Conservation (phyloP, 2,888 invertebrate genomes). For the Petrolisthes manimaculis region DNA sequence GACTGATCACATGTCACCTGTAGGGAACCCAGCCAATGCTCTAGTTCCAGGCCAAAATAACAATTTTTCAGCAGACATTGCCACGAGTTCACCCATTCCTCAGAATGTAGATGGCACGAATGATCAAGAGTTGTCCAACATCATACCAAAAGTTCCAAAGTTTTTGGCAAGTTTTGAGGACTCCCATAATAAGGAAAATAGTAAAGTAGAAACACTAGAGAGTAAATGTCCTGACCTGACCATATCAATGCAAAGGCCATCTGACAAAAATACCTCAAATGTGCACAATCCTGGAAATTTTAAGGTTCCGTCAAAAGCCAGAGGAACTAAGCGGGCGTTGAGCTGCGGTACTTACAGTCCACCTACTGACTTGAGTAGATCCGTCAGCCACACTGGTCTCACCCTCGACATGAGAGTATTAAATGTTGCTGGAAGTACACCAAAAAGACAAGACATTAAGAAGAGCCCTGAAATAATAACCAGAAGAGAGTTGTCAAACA, state of each 20-base stretch:
- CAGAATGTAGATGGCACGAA: neutral
- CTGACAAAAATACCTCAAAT: neutral
- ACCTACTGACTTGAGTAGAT: neutral
- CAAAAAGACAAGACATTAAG: slow-evolving; percentile 27
- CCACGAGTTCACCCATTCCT: slow-evolving; percentile 63
- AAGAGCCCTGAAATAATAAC: neutral
- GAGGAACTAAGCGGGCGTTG: slow-evolving; percentile 44
- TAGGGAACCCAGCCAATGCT: slow-evolving; percentile 21
- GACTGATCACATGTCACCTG: slow-evolving; percentile 61
- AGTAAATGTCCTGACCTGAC: neutral
- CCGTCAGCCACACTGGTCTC: too few species aligned
- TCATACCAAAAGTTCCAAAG: neutral
- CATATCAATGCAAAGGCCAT: neutral
- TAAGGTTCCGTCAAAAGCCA: slow-evolving; percentile 35
- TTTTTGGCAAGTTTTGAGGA: neutral
- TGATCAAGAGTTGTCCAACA: neutral
- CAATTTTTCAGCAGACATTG: slow-evolving; percentile 49
- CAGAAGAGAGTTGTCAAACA: too few species aligned
- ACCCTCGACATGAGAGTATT: neutral
- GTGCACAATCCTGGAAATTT: slow-evolving; percentile 18
- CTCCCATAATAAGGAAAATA: neutral
- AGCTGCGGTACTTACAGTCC: slow-evolving; percentile 10
- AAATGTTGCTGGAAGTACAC: slow-evolving; percentile 19
- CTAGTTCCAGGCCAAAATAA: neutral
- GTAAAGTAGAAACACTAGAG: neutral